Evolutionary conservation across 2,797 vertebrate species (phyloP), one percentile per base, ranked within the genome.

Genomic region (Chelon labrosus): DNA sequence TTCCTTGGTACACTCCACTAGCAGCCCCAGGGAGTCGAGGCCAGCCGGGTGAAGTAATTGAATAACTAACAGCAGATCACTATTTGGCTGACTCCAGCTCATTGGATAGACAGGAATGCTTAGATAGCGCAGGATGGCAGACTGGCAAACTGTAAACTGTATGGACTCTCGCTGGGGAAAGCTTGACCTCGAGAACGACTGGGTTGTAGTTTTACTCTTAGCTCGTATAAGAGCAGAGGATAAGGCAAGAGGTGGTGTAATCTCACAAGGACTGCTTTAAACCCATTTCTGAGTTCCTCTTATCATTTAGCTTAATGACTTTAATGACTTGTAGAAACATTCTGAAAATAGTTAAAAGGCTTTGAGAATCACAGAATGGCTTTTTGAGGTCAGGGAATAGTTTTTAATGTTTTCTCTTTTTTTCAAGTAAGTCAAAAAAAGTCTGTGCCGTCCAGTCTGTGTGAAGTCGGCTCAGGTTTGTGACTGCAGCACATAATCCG

Each of bases 51-150:
- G 82, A 60, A 73, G 83, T 89, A 90, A 92, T 90, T 84, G 87
- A 92, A 89, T 91, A 89, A 90, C 88, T 88, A 86, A 83, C 77
- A 61, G 76, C 77, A 78, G 86, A 89, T 88, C 76, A 80, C 54
- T 73, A 73, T 91, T 91, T 84, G 90, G 84, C 90, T 89, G 89
- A 90, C 83, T 91, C 56, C 58, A 83, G 83, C 89, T 91, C 85
- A 85, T 76, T 67, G 65, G 69, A 77, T 31, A 4, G 82, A 88
- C 86, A 83, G 77, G 73, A 82, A 69, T 85, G 89, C 91, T 89
- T 89, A 79, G 60, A 67, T 73, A 75, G 82, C 74, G 69, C 63
- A 51, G 73, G 62, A 56, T 49, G 72, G 53, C 75, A 77, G 70
- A 19, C 58, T 44, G 64, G 72, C 50, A 66, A 75, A 85, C 54